Evolutionary conservation across 1,140 invertebrate species (phyloP).

Genomic region (Eciton burchellii): DNA sequence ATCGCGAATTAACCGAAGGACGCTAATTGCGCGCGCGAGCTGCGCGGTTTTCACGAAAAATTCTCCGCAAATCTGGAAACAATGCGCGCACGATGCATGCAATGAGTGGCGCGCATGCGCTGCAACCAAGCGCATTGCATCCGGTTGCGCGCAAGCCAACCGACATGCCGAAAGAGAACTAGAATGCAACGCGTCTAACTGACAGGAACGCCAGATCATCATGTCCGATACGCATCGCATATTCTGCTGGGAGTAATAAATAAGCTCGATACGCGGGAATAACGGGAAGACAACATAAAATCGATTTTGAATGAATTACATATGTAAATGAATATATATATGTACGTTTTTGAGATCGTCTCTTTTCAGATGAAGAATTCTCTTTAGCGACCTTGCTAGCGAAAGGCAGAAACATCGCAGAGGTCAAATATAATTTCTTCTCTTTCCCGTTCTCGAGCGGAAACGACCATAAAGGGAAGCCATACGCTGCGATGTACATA

Average conservation of each 20-base stretch:
- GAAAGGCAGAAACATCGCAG: not conserved
- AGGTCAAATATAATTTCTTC: not conserved
- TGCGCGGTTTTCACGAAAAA: not conserved
- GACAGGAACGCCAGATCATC: constrained; percentile 50
- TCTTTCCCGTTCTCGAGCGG: not conserved
- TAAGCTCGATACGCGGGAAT: constrained; percentile 9
- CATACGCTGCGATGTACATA: not conserved
- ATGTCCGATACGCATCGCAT: not conserved
- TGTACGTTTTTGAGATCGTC: constrained; percentile 1
- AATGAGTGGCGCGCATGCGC: constrained; percentile 5
- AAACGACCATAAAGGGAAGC: not conserved
- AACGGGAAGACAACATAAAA: too few relatives aligned
- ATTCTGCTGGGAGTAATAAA: constrained; percentile 10
- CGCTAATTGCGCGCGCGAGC: constrained; percentile 29
- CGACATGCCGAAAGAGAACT: constrained; percentile 32
- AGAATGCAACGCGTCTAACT: constrained; percentile 43
- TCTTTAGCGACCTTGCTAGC: too few relatives aligned
- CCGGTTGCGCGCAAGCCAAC: constrained; percentile 5
- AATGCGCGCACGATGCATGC: constrained; percentile 36
- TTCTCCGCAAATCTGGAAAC: constrained; percentile 39
- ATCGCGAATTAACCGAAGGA: constrained; percentile 54
- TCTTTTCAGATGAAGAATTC: not conserved
- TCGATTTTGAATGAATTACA: constrained; percentile 4
- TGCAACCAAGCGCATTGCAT: constrained; percentile 9
- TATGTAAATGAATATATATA: not conserved